phyloP scores from a whole-genome alignment of 1,140 invertebrate genomes.

The Drosophila mayri region DNA sequence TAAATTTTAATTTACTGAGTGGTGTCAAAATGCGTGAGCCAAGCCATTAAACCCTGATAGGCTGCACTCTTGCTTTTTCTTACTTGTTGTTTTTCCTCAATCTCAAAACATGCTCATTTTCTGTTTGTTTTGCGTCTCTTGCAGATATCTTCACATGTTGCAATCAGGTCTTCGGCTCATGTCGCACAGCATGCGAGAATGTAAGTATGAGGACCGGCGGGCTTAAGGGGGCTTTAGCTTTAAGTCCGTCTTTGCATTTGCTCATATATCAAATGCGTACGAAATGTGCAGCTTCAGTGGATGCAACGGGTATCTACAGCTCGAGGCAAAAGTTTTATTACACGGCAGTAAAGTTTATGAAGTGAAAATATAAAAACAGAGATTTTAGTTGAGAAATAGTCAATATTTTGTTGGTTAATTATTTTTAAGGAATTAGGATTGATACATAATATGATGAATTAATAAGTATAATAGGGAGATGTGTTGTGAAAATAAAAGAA shows the following conservation, averaged over 20 bases:
- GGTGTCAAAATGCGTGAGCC: constrained; percentile 72
- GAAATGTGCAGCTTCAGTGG: constrained; percentile 13
- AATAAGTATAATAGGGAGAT: background rate
- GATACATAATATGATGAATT: background rate
- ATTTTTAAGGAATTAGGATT: background rate
- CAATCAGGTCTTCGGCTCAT: constrained; percentile 82
- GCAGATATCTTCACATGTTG: constrained; percentile 83
- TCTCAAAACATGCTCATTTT: constrained; percentile 34
- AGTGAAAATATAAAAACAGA: background rate
- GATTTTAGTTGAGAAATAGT: background rate
- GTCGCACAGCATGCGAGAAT: constrained; percentile 84
- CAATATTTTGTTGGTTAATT: background rate
- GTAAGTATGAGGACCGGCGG: constrained; percentile 63
- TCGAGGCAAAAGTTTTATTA: background rate
- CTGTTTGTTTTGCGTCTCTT: constrained; percentile 49
- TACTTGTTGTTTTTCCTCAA: constrained; percentile 26
- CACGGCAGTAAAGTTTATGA: background rate
- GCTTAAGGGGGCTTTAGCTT: background rate
- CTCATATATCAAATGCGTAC: constrained; percentile 39
- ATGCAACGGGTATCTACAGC: constrained; percentile 24
- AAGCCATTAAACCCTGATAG: constrained; percentile 59
- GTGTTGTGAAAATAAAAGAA: no score
- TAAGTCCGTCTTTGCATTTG: constrained; percentile 5
- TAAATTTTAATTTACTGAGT: constrained; percentile 59
- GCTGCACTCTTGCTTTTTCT: constrained; percentile 48